Evolutionary conservation across 2,888 invertebrate species (phyloP).

Genomic region (Ophioninae sp.): DNA sequence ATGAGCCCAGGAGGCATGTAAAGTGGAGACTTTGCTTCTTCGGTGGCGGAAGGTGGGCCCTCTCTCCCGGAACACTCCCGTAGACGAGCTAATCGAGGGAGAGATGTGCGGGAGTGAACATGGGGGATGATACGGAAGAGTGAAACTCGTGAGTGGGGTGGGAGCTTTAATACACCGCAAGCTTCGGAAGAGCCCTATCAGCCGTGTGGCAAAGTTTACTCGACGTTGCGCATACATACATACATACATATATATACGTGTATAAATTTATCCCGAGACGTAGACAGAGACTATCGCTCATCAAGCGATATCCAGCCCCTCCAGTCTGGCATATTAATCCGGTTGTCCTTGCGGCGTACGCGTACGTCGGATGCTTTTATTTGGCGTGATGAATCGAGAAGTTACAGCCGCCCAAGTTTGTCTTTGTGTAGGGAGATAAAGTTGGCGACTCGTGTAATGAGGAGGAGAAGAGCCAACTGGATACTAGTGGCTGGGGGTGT

Average conservation of each 20-base stretch:
- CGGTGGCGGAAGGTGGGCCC: constrained; percentile 24
- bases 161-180: constrained; percentile 37
- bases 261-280: neutral
- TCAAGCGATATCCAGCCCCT: constrained; percentile 19
- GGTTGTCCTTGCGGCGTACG: constrained; percentile 10
- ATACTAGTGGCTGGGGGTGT: neutral
- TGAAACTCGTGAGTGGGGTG: constrained; percentile 21
- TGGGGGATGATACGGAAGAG: constrained; percentile 53
- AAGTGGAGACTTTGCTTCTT: constrained; percentile 46
- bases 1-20: constrained; percentile 46
- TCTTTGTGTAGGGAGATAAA: constrained; percentile 10
- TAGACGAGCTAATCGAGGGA: constrained; percentile 53
- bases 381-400: constrained; percentile 20
- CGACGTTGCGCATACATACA: constrained; percentile 19
- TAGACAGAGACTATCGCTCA: constrained; percentile 32
- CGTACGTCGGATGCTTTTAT: neutral
- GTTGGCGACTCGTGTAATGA: constrained; percentile 52
- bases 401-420: neutral
- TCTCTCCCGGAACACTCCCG: constrained; percentile 45
- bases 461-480: constrained; percentile 47
- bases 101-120: constrained; percentile 36
- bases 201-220: constrained; percentile 43
- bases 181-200: constrained; percentile 34
- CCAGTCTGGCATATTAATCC: constrained; percentile 35
- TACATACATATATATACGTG: neutral